Percentiles rank a stretch among this genome's conserved stretches.
phyloP scores from a whole-genome alignment of 2,888 invertebrate species.

The Monoplex corrugatus region DNA sequence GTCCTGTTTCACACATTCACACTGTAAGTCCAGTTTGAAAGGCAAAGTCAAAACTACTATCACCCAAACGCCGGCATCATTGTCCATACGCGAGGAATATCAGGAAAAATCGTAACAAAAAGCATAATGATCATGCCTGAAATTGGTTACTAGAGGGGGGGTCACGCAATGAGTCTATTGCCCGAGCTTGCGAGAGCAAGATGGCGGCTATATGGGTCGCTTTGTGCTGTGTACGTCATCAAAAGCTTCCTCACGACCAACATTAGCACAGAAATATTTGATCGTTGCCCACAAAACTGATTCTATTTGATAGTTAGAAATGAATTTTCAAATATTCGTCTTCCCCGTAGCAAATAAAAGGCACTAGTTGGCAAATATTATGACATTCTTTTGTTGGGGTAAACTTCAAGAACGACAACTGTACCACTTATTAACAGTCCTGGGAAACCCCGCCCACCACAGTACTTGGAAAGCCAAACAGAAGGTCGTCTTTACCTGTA shows the following conservation, averaged over 20 bases:
- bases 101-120: conserved; percentile 77
- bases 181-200: conserved; percentile 72
- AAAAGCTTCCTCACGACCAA: not conserved
- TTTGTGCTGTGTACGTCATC: conserved; percentile 51
- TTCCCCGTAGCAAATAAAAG: not conserved
- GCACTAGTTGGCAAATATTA: conserved; percentile 10
- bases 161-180: conserved; percentile 69
- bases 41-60: conserved; percentile 51
- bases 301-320: too few relatives aligned
- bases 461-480: too few relatives aligned
- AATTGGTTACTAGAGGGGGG: conserved; percentile 78
- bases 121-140: conserved; percentile 80
- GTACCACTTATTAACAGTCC: conserved; percentile 15
- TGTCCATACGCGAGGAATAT: conserved; percentile 75
- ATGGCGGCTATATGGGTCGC: conserved; percentile 71
- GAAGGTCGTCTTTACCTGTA: too few relatives aligned
- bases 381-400: conserved; percentile 45
- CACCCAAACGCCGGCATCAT: conserved; percentile 70
- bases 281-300: not conserved
- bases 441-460: conserved; percentile 45
- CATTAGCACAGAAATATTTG: not conserved
- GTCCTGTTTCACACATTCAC: conserved; percentile 33
- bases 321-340: too few relatives aligned
- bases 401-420: conserved; percentile 51
- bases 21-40: conserved; percentile 50